Percentiles rank a stretch among this genome's conserved stretches.
Conservation (phyloP, 2,888 invertebrate species). For the Lasioglossum lativentre region DNA sequence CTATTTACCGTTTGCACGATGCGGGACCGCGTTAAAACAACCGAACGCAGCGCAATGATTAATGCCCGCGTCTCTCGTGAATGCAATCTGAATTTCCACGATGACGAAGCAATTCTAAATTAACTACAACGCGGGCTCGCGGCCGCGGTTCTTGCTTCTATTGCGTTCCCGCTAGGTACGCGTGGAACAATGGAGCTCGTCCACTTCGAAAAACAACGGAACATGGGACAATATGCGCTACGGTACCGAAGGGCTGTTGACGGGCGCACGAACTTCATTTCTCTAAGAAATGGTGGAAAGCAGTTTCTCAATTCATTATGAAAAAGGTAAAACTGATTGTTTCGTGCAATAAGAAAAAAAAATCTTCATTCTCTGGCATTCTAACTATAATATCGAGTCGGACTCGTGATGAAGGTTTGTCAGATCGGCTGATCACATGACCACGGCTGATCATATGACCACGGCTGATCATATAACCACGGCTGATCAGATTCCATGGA, state of each 20-base stretch:
- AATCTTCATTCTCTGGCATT: too few relatives aligned
- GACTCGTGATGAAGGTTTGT: too few relatives aligned
- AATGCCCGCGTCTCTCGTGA: slow-evolving; percentile 34
- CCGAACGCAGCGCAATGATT: slow-evolving; percentile 41
- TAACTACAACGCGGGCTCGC: slow-evolving; percentile 23
- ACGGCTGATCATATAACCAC: too few relatives aligned
- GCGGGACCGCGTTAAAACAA: slow-evolving; percentile 13
- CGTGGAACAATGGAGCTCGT: slow-evolving; percentile 14
- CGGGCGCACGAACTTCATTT: not conserved
- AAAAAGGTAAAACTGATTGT: not conserved
- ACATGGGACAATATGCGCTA: not conserved
- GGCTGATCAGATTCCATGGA: too few relatives aligned
- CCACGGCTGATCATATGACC: too few relatives aligned
- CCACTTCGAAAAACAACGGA: not conserved
- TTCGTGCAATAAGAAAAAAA: rapidly evolving
- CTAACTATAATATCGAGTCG: too few relatives aligned
- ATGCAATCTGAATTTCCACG: slow-evolving; percentile 40
- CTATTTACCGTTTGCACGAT: not conserved
- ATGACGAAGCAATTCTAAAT: slow-evolving; percentile 38
- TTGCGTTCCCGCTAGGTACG: not conserved
- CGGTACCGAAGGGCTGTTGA: not conserved
- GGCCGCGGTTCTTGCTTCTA: slow-evolving; percentile 17
- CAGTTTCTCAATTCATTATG: not conserved
- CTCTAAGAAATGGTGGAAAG: not conserved
- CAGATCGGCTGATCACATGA: too few relatives aligned